phyloP scores from a whole-genome alignment of 2,888 invertebrate genomes.

The Drosophila subsilvestris region DNA sequence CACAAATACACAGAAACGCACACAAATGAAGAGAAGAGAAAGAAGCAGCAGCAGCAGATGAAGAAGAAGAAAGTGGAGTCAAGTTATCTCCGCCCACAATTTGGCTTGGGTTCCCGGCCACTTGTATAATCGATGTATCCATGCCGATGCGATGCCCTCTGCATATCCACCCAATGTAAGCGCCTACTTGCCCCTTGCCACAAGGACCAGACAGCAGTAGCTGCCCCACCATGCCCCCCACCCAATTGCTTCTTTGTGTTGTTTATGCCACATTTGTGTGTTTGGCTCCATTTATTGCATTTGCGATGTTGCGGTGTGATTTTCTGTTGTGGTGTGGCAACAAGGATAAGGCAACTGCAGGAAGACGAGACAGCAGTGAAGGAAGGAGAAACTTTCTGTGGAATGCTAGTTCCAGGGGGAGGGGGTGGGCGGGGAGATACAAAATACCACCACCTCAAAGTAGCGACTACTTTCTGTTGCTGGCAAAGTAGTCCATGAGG shows the following conservation, averaged over 20 bases:
- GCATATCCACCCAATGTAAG: conserved; percentile 50
- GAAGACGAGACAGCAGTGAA: conserved; percentile 18
- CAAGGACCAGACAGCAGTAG: conserved; percentile 1
- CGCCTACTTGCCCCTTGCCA: conserved; percentile 3
- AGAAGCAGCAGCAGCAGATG: conserved; percentile 12
- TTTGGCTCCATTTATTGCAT: conserved; percentile 66
- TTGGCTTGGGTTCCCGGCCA: conserved; percentile 38
- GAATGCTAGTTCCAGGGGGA: background rate
- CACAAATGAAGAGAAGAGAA: conserved; percentile 5
- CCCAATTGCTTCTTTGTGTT: conserved; percentile 45
- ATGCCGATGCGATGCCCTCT: conserved; percentile 66
- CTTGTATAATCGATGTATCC: conserved; percentile 83
- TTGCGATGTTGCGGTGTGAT: conserved; percentile 75
- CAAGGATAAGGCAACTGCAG: conserved; percentile 27
- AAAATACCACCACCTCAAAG: conserved; percentile 29
- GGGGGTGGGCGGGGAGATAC: background rate
- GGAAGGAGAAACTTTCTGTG: background rate
- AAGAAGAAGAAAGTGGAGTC: conserved; percentile 21
- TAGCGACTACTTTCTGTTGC: conserved; percentile 37
- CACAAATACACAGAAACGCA: conserved; percentile 17
- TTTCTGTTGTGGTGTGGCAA: conserved; percentile 55
- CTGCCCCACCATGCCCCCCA: background rate
- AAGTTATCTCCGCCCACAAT: conserved; percentile 48
- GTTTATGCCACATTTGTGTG: conserved; percentile 53
- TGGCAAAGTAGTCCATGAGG: conserved; percentile 34